A percentile compares a stretch with the other conserved stretches of the same genome.
Evolutionary conservation across 2,888 invertebrate genomes (phyloP).

Genomic region (Eupeodes luniger): DNA sequence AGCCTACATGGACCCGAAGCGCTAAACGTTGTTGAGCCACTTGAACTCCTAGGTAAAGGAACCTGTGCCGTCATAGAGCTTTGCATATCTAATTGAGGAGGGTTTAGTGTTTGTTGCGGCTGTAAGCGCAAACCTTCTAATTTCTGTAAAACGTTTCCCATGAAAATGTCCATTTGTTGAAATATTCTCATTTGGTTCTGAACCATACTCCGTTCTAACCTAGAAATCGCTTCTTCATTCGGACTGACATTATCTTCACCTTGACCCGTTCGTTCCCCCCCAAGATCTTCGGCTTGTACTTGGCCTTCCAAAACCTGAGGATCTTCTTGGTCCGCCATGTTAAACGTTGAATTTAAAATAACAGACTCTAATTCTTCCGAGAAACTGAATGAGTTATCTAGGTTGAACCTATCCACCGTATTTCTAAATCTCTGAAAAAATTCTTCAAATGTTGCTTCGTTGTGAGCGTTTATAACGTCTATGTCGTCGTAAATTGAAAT

Average conservation of each 20-base stretch:
- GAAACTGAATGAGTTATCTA: constrained; percentile 1
- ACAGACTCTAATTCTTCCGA: not conserved
- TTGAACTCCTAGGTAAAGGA: constrained; percentile 6
- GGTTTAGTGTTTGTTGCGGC: too few relatives aligned
- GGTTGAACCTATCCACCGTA: constrained; percentile 3
- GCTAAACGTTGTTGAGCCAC: not conserved
- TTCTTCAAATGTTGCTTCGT: constrained; percentile 1
- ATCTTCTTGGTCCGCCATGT: not conserved
- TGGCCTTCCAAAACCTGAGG: too few relatives aligned
- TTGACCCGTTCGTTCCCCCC: not conserved
- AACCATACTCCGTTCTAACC: too few relatives aligned
- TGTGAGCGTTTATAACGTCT: too few relatives aligned
- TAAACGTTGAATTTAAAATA: not conserved
- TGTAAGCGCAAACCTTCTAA: too few relatives aligned
- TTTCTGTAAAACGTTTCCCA: too few relatives aligned
- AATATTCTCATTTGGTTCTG: too few relatives aligned
- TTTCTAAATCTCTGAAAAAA: constrained; percentile 1
- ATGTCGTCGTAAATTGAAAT: too few relatives aligned
- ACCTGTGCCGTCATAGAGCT: not conserved
- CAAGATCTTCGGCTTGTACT: not conserved
- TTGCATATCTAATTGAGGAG: not conserved
- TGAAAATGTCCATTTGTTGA: too few relatives aligned
- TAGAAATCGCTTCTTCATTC: too few relatives aligned
- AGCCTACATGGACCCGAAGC: not conserved
- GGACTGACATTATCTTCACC: not conserved